Conservation (phyloP, 2,113 vertebrate genomes). For the Pavo muticus region DNA sequence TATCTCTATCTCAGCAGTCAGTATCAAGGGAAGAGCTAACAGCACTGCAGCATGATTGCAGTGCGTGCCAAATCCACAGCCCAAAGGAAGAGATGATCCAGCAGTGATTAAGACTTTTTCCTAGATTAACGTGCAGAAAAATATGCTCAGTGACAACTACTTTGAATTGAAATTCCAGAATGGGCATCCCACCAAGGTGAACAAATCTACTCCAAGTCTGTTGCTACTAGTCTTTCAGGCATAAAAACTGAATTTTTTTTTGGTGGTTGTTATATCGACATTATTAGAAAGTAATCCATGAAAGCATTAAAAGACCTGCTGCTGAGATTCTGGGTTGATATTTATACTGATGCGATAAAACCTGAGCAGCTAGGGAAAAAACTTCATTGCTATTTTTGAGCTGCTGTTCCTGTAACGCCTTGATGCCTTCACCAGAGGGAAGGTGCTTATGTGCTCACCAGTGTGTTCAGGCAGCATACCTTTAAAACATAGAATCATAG, state of each 20-base stretch:
- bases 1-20: background rate
- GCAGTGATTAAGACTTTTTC: background rate
- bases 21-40: background rate
- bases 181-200: background rate
- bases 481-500: too few species aligned
- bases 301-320: background rate
- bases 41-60: background rate
- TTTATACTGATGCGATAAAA: background rate
- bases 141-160: background rate
- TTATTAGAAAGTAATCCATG: background rate
- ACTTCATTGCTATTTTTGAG: background rate
- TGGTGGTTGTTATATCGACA: background rate
- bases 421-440: background rate
- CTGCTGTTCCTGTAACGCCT: background rate
- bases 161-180: background rate
- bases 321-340: background rate
- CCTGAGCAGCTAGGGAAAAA: background rate
- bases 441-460: background rate
- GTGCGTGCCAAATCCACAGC: background rate
- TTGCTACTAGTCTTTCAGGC: background rate
- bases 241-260: background rate
- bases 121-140: background rate
- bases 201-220: background rate
- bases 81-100: background rate
- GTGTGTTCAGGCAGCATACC: background rate